Conservation (phyloP, 2,797 vertebrate genomes). For the Sphenodon punctatus region DNA sequence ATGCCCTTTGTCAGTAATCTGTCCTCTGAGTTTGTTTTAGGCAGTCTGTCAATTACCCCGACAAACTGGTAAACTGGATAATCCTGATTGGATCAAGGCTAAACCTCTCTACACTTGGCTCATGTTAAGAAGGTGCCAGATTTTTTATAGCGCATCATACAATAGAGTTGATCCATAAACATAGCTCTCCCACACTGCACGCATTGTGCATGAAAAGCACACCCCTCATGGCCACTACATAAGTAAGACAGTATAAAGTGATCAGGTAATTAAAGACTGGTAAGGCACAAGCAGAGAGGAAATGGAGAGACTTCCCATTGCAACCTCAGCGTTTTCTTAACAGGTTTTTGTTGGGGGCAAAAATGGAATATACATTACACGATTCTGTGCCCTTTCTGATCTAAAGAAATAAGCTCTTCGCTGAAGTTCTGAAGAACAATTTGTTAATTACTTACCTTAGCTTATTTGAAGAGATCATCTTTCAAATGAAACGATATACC, state of each 20-base stretch:
- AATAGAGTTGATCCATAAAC: constrained; percentile 18
- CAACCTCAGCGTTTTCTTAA: neutral
- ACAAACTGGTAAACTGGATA: constrained; percentile 15
- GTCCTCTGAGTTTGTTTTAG: constrained; percentile 16
- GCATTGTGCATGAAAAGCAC: neutral
- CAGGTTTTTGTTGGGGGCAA: neutral
- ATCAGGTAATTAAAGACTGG: neutral
- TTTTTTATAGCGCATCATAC: constrained; percentile 26
- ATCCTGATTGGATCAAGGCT: constrained; percentile 27
- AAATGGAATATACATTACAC: rapidly evolving
- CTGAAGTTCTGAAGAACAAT: neutral
- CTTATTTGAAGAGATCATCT: neutral
- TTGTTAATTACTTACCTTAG: rapidly evolving
- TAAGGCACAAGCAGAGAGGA: rapidly evolving
- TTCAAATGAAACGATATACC: neutral
- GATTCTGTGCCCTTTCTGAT: rapidly evolving
- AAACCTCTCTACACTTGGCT: constrained; percentile 41
- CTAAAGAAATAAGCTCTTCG: neutral
- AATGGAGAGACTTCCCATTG: neutral
- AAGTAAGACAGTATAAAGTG: neutral
- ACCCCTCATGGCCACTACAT: too few species aligned
- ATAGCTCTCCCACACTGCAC: neutral
- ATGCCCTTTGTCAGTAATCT: constrained; percentile 34
- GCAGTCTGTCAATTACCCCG: neutral
- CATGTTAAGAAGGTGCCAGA: constrained; percentile 28